A percentile compares a stretch with the other conserved stretches of the same genome.
Evolutionary conservation across 2,888 invertebrate genomes (phyloP).

Genomic region (Theristus sp.): DNA sequence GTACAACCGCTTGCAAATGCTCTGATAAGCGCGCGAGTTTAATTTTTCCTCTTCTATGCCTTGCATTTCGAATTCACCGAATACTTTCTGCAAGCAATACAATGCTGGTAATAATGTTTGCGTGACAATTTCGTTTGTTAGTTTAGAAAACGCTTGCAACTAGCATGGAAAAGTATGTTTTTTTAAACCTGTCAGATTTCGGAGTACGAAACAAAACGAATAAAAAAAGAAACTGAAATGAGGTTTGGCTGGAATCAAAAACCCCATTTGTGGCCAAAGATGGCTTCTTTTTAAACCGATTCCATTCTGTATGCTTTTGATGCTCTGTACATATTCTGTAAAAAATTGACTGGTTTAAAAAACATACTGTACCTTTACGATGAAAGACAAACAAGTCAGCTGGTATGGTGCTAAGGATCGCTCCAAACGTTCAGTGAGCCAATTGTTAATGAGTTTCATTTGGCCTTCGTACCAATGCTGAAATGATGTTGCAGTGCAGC

Average conservation of each 20-base stretch:
- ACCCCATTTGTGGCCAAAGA: no score
- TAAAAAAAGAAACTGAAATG: no score
- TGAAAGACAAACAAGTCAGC: conserved; percentile 84
- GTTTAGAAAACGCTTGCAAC: no score
- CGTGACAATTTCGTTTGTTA: no score
- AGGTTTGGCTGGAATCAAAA: no score
- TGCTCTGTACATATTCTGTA: no score
- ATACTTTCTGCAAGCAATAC: conserved; percentile 58
- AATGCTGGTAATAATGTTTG: no score
- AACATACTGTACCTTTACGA: conserved; percentile 90
- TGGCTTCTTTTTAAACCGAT: no score
- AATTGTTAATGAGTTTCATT: conserved; percentile 74
- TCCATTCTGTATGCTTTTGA: no score
- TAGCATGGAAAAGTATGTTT: conserved; percentile 12
- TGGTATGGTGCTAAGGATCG: conserved; percentile 88
- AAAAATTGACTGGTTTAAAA: no score
- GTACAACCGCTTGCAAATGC: conserved; percentile 72
- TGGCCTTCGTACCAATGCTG: conserved; percentile 86
- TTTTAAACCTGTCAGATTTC: no score
- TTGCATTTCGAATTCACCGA: conserved; percentile 95
- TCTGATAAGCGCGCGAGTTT: conserved; percentile 83
- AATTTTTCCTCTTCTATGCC: conserved; percentile 92
- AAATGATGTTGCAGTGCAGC: neutral
- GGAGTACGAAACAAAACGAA: no score
- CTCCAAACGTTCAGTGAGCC: conserved; percentile 77